Evolutionary conservation across 2,888 invertebrate genomes (phyloP), one percentile per base, ranked within the genome.

Genomic region (Ophion slaviceki): DNA sequence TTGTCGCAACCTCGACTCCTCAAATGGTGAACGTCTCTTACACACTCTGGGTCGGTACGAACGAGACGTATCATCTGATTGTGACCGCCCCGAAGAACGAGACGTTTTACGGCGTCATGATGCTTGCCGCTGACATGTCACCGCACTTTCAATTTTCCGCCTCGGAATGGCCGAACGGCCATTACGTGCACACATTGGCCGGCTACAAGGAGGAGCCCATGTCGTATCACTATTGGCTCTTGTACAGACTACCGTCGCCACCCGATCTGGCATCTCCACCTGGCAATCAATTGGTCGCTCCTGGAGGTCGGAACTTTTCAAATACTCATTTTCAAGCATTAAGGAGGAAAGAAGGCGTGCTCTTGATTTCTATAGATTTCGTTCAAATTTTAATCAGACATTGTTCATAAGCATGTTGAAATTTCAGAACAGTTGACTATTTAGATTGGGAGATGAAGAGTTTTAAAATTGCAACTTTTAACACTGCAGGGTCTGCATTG

Each of bases 91-190:
- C 97, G 6, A 96, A 96, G 93, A 97, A 96, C 91, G 95, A 95
- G 10, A 95, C 96, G 2, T 96, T 96, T 91, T 96, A 95, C 91
- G 96, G 95, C 92, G 96, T 97, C 88, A 98, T 98, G 98, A 96
- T 97, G 92, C 96, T 96, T 94, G 98, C 98, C 0, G 97, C 98
- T 83, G 97, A 97, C 87, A 95, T 96, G 90, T 97, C 98, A 92
- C 95, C 96, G 1, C 95, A 95, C 88, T 95, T 95, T 89, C 96
- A 96, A 91, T 97, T 97, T 92, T 96, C 96, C 88, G 97, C 98
- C 0, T 96, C 97, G 89, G 97, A 97, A 92, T 98, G 98, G 98
- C 98, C 98, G 1, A 98, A 98, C 92, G 98, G 98, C 0, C 98
- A 98, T 93, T 98, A 98, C 93, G 97, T 98, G 36, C 98, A 98